Base-by-base conservation (phyloP, 2,113 vertebrate species). In the Cottus gobio region DNA sequence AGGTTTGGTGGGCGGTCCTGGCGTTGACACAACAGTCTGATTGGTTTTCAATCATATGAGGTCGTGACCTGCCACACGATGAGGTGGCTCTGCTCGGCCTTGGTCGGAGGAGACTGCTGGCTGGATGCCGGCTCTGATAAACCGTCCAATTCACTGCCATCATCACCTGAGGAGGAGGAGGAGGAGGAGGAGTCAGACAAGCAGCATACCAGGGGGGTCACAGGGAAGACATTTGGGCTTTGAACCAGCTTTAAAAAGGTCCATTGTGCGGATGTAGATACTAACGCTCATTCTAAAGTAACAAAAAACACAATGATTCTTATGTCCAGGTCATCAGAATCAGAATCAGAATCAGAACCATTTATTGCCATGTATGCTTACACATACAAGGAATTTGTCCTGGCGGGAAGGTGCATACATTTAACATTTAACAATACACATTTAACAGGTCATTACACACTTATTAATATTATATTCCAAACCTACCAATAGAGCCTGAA, bases 21-120 rank as follows among this genome's bases (percentile, higher is more conserved):
- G 66, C 66, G 15, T 82, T 75, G 71, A 85, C 79, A 76, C 68
- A 79, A 76, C 83, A 79, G 79, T 86, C 68, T 77, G 79, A 74
- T 86, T 30, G 16, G 8, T 42, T 26, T 30, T 98, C 95, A 99
- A 83, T 98, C 97, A 0, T 95, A 95, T 76, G 95, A 89, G 2
- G 96, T 94, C 4, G 96, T 95, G 78, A 99, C 97, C 94, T 99
- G 98, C 98, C 98, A 99, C 86, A 98, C 97, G 7, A 99, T 99
- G 85, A 99, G 96, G 94, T 99, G 98, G 92, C 97, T 99, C 84
- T 95, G 96, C 92, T 99, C 98, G 0, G 96, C 96, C 91, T 97
- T 99, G 80, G 96, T 95, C 46, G 97, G 95, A 11, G 95, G 61
- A 0, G 96, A 94, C 86, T 96, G 97, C 79, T 95, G 94, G 83